Evolutionary conservation across 1,140 invertebrate genomes (phyloP).

Genomic region (Drosophila lacteicornis): DNA sequence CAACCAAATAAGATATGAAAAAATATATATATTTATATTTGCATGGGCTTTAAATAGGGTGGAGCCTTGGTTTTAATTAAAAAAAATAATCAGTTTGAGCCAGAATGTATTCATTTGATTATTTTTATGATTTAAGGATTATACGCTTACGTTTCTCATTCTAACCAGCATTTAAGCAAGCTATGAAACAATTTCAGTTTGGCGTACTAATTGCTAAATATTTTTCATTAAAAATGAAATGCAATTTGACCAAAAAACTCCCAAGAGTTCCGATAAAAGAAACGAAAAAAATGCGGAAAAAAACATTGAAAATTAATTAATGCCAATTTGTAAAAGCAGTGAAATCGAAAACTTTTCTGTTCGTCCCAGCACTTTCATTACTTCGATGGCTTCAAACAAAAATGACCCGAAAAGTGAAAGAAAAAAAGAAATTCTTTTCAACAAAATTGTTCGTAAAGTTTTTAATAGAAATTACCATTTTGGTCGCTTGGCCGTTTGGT

Average conservation of each 20-base stretch:
- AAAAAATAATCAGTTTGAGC: conserved; percentile 44
- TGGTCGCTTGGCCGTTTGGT: conserved; percentile 75
- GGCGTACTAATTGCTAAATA: conserved; percentile 51
- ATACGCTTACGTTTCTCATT: conserved; percentile 2
- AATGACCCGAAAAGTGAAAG: conserved; percentile 52
- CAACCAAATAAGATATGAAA: conserved; percentile 31
- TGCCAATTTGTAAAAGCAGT: conserved; percentile 78
- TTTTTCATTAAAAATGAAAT: conserved; percentile 55
- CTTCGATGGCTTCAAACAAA: conserved; percentile 63
- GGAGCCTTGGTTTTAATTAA: conserved; percentile 57
- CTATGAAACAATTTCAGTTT: conserved; percentile 2
- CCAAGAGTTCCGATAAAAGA: conserved; percentile 26
- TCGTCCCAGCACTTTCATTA: conserved; percentile 65
- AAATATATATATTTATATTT: conserved; percentile 7
- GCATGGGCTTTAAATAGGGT: conserved; percentile 10
- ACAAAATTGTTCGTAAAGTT: conserved; percentile 70
- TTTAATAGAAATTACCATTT: conserved; percentile 82
- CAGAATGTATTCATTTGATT: conserved; percentile 7
- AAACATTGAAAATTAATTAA: conserved; percentile 79
- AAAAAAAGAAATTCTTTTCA: conserved; percentile 62
- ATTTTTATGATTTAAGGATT: neutral
- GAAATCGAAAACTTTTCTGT: conserved; percentile 78
- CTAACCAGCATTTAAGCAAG: neutral
- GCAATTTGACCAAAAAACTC: conserved; percentile 45
- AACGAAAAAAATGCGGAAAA: conserved; percentile 29